Evolutionary conservation across 35 echinoderm and acorn worm genomes (phyloP), one percentile per base, ranked within the genome.

Genomic region (Heliocidaris tuberculata): DNA sequence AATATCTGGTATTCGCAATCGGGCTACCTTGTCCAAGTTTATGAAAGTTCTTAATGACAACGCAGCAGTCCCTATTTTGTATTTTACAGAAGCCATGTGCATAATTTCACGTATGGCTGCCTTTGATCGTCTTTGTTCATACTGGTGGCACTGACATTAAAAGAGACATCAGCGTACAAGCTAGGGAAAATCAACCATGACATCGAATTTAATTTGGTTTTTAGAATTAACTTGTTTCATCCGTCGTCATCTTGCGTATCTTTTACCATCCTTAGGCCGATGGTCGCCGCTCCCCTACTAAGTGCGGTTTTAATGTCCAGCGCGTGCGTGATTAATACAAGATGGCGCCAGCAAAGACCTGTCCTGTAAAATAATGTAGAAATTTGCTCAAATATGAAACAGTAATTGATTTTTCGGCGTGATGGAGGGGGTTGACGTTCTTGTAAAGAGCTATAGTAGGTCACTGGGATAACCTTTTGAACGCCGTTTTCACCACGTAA

Each of bases 251-350:
- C 24, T 16, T 2, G 17, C 19, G 17, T 70, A 70, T 70, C 60
- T 70, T 70, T 70, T 70, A 70, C 60, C 60, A 70, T 70, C 60
- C 60, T 70, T 6, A 70, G 21, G 60, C 17, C 60, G 24, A 24
- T 70, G 60, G 60, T 70, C 60, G 60, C 60, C 60, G 60, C 60
- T 21, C 60, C 17, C 60, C 60, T 19, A 27, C 60, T 70, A 70
- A 70, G 60, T 70, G 60, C 60, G 60, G 60, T 70, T 70, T 70
- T 70, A 70, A 70, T 70, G 60, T 70, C 60, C 60, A 70, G 60
- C 17, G 60, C 60, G 60, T 15, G 24, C 60, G 17, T 70, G 60
- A 70, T 70, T 70, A 70, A 70, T 70, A 70, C 16, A 70, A 70
- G 4, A 70, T 70, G 60, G 60, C 60, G 60, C 60, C 60, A 70